Conservation (phyloP, 2,797 vertebrate species). For the Spondyliosoma cantharus region DNA sequence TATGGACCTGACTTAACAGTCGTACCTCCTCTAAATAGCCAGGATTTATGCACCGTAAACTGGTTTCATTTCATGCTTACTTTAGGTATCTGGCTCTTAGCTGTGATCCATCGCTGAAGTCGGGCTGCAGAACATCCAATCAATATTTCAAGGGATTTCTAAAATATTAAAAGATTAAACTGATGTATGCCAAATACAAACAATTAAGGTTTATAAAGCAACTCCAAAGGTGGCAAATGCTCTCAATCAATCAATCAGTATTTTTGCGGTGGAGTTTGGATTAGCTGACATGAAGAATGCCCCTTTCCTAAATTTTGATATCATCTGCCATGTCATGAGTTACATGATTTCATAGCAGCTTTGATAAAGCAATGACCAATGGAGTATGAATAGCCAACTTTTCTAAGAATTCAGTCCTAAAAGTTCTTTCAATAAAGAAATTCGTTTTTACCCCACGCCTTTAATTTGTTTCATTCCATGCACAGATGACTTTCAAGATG, state of each 20-base stretch:
- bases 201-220: neutral
- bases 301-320: neutral
- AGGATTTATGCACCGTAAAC: neutral
- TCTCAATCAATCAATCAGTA: neutral
- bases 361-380: conserved; percentile 9
- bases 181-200: neutral
- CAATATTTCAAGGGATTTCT: neutral
- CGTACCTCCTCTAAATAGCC: neutral
- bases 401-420: conserved; percentile 11
- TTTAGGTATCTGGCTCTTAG: neutral
- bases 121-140: neutral
- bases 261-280: neutral
- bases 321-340: neutral
- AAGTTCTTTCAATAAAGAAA: conserved; percentile 30
- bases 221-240: neutral
- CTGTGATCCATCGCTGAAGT: neutral
- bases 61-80: neutral
- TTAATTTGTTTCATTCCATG: conserved; percentile 40
- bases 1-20: conserved; percentile 3
- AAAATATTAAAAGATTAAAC: neutral
- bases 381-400: conserved; percentile 2
- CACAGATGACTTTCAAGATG: conserved; percentile 40
- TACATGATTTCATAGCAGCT: neutral
- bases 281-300: neutral
- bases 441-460: conserved; percentile 3